Evolutionary conservation across 2,797 vertebrate species (phyloP).

Genomic region (Neoniphon sammara): DNA sequence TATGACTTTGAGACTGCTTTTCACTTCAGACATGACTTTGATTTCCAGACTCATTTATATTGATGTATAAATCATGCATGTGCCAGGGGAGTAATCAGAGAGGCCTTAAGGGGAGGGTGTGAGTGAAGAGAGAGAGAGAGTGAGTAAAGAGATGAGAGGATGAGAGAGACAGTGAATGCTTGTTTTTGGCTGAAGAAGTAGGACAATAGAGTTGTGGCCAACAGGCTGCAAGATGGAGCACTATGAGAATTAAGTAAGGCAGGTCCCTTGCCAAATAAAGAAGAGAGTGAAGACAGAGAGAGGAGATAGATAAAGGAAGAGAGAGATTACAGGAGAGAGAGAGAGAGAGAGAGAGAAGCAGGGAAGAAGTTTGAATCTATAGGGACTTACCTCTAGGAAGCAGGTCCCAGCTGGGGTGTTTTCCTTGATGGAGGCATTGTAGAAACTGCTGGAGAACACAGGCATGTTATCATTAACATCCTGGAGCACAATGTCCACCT

Average conservation of each 20-base stretch:
- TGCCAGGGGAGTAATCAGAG: slow-evolving; percentile 63
- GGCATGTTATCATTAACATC: slow-evolving; percentile 96
- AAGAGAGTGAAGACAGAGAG: slow-evolving; percentile 12
- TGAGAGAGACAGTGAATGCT: slow-evolving; percentile 49
- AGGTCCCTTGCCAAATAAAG: slow-evolving; percentile 35
- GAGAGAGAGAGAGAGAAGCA: neutral
- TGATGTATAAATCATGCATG: slow-evolving; percentile 61
- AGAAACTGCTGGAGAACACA: slow-evolving; percentile 89
- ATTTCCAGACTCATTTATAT: slow-evolving; percentile 60
- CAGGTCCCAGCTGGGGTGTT: slow-evolving; percentile 91
- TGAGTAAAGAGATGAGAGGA: slow-evolving; percentile 59
- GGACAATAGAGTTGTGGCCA: slow-evolving; percentile 55
- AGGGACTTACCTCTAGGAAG: slow-evolving; percentile 90
- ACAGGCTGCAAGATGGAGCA: slow-evolving; percentile 50
- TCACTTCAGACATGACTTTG: slow-evolving; percentile 53
- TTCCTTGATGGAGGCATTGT: slow-evolving; percentile 93
- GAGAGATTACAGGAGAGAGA: slow-evolving; percentile 17
- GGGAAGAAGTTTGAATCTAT: neutral
- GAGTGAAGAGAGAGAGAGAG: slow-evolving; percentile 36
- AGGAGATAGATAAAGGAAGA: slow-evolving; percentile 7
- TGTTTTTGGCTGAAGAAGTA: slow-evolving; percentile 62
- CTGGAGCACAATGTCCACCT: slow-evolving; percentile 91
- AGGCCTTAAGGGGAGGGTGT: slow-evolving; percentile 43
- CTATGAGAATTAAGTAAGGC: slow-evolving; percentile 47
- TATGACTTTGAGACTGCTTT: slow-evolving; percentile 35